Evolutionary conservation across 2,797 vertebrate species (phyloP), one percentile per base, ranked within the genome.

Genomic region (Platyrinchus mystaceus): DNA sequence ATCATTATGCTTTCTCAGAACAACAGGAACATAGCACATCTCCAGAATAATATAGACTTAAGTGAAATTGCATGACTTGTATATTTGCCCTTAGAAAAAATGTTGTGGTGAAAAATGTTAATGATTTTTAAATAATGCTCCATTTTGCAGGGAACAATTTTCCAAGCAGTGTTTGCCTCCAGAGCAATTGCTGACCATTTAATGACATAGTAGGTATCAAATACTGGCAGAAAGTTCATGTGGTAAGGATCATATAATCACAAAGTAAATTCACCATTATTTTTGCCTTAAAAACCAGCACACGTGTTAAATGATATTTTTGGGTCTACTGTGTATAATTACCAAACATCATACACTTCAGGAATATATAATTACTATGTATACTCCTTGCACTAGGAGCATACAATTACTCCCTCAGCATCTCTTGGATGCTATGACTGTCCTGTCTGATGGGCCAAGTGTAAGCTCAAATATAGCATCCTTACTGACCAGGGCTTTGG

Each of bases 291-390:
- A 97, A 98, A 97, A 96, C 95, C 97, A 97, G 94, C 97, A 97
- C 97, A 97, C 43, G 84, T 97, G 97, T 98, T 97, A 97, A 98
- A 97, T 95, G 83, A 97, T 98, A 98, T 97, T 98, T 97, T 96
- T 93, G 97, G 95, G 87, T 96, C 90, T 87, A 84, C 96, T 75
- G 79, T 92, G 94, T 97, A 43, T 96, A 97, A 97, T 97, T 97
- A 97, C 93, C 27, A 84, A 97, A 85, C 71, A 96, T 93, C 21
- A 12, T 97, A 95, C 75, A 94, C 89, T 89, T 91, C 21, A 62
- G 91, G 95, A 97, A 93, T 95, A 74, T 84, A 52, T 95, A 95
- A 98, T 97, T 96, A 85, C 84, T 67, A 55, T 68, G 66, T 43
- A 58, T 52, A 34, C 14, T 95, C 49, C 83, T 96, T 96, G 96